Percentiles rank a stretch among this genome's conserved stretches.
Conservation (phyloP, 2,888 invertebrate species). For the Latrodectus hesperus region DNA sequence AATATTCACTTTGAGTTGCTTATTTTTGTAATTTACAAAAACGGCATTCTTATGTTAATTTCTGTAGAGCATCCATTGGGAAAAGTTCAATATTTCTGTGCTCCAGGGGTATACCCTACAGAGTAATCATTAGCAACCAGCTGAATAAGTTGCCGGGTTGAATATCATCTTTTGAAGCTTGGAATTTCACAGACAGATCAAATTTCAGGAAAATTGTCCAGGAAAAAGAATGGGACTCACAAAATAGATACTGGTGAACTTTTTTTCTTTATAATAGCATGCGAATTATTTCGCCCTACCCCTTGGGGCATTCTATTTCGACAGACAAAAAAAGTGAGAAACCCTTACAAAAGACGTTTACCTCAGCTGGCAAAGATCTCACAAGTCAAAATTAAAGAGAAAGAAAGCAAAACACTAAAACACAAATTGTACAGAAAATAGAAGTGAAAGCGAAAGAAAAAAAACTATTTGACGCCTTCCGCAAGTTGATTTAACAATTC, state of each 20-base stretch:
- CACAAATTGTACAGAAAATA: slow-evolving; percentile 6
- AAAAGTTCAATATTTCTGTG: background rate
- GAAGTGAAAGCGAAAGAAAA: background rate
- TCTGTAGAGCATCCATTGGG: background rate
- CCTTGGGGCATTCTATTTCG: slow-evolving; percentile 45
- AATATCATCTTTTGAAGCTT: slow-evolving; percentile 13
- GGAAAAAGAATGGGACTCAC: background rate
- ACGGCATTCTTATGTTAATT: background rate
- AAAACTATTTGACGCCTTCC: slow-evolving; percentile 55
- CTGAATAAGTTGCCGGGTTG: background rate
- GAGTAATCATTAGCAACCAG: background rate
- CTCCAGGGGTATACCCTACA: background rate
- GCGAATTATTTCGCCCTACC: slow-evolving; percentile 42
- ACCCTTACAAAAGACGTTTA: slow-evolving; percentile 55
- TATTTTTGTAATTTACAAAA: no score
- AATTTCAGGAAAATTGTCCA: slow-evolving; percentile 29
- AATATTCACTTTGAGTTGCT: no score
- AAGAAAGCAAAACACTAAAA: slow-evolving; percentile 33
- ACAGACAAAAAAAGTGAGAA: slow-evolving; percentile 1
- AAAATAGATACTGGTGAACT: slow-evolving; percentile 3
- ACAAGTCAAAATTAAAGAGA: slow-evolving; percentile 52
- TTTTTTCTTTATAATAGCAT: slow-evolving; percentile 41
- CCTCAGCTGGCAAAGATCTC: slow-evolving; percentile 64
- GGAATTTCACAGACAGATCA: slow-evolving; percentile 57
- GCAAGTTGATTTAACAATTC: slow-evolving; percentile 69